Base-by-base conservation (phyloP, 2,797 vertebrate genomes). In the Clarias fuscus region DNA sequence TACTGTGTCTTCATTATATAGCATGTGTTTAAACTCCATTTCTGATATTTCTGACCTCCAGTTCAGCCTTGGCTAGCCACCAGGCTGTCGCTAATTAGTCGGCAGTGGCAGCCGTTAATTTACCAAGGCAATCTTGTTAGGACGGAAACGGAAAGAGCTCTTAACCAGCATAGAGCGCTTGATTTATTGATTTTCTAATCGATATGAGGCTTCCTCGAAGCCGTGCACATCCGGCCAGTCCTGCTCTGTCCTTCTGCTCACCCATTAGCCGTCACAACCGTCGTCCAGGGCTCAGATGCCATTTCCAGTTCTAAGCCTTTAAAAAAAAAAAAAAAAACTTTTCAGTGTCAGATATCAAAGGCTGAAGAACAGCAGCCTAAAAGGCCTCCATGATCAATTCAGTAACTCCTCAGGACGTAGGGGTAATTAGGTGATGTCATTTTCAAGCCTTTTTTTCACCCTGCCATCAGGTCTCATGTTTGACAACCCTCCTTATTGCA, bases 161-260 rank as follows among this genome's bases (percentile, higher is more conserved):
- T 95, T 95, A 95, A 95, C 95, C 94, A 91, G 90, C 93, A 94
- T 93, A 91, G 92, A 93, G 92, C 81, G 92, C 92, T 93, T 93
- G 93, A 94, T 94, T 93, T 96, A 97, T 97, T 95, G 97, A 97
- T 96, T 94, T 91, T 91, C 86, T 93, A 93, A 96, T 95, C 95
- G 94, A 95, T 95, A 91, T 87, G 89, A 87, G 91, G 92, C 95
- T 94, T 95, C 95, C 95, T 93, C 93, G 93, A 93, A 93, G 93
- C 89, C 53, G 22, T 86, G 87, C 89, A 85, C 87, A 87, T 91
- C 91, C 90, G 88, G 90, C 71, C 58, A 86, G 86, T 67, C 70
- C 80, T 70, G 81, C 84, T 88, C 84, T 84, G 83, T 86, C 71
- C 65, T 87, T 81, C 83, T 59, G 87, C 75, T 83, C 56, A 80